Conservation (phyloP, 2,113 vertebrate species). For the Campylorhamphus procurvoides region DNA sequence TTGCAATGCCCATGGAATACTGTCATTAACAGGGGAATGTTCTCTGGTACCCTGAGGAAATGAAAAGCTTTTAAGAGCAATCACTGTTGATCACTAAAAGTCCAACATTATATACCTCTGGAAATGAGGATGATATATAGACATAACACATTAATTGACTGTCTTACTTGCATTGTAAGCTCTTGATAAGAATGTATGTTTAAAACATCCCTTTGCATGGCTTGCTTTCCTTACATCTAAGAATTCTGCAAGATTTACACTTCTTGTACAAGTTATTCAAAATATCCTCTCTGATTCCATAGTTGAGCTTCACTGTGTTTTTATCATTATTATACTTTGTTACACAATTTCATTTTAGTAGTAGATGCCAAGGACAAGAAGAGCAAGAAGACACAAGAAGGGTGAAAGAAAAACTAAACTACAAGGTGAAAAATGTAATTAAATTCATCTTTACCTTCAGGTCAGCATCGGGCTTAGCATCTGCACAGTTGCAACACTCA, state of each 20-base stretch:
- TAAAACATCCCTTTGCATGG: background rate
- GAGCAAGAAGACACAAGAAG: background rate
- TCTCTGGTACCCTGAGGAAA: slow-evolving; percentile 38
- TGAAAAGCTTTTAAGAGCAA: slow-evolving; percentile 53
- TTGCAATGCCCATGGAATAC: slow-evolving; percentile 16
- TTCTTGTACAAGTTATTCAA: background rate
- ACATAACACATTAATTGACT: background rate
- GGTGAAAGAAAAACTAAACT: background rate
- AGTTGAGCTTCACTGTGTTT: background rate
- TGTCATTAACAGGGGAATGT: slow-evolving; percentile 33
- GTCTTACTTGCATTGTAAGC: background rate
- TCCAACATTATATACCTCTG: background rate
- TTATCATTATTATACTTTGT: background rate
- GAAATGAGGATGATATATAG: background rate
- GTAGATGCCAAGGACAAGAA: background rate
- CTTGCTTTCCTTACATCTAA: background rate
- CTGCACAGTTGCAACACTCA: background rate
- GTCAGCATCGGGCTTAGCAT: background rate
- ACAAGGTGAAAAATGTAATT: background rate
- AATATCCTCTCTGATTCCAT: background rate
- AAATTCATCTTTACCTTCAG: background rate
- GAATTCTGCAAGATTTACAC: background rate
- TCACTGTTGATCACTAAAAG: slow-evolving; percentile 42
- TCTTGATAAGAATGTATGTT: background rate
- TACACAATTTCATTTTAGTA: background rate